A percentile compares a stretch with the other conserved stretches of the same genome.
Evolutionary conservation across 2,888 invertebrate genomes (phyloP).

Genomic region (Pristionchus exspectatus): DNA sequence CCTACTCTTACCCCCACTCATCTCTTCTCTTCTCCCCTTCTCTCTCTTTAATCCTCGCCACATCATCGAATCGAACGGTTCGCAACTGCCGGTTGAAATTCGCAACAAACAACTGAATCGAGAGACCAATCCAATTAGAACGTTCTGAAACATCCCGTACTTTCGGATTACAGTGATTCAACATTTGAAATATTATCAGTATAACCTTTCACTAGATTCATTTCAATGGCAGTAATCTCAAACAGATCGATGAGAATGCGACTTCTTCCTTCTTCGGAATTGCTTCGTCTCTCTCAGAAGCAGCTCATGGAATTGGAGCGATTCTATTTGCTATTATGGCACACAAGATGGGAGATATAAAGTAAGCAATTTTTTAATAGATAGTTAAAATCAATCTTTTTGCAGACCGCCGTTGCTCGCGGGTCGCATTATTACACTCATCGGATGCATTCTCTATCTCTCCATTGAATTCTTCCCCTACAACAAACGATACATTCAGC

Average conservation of each 20-base stretch:
- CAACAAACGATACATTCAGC: conserved; percentile 15
- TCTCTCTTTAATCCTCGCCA: neutral
- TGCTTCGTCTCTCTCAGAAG: conserved; percentile 63
- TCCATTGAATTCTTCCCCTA: conserved; percentile 45
- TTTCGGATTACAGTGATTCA: too few species aligned
- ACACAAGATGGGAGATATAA: conserved; percentile 63
- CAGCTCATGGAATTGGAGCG: conserved; percentile 64
- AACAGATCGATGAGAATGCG: conserved; percentile 65
- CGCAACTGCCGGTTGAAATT: neutral
- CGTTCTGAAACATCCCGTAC: neutral
- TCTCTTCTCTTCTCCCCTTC: neutral
- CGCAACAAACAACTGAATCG: conserved; percentile 3
- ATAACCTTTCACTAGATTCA: too few species aligned
- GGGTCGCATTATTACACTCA: conserved; percentile 41
- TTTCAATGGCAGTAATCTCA: too few species aligned
- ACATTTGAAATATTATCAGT: too few species aligned
- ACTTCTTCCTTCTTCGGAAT: conserved; percentile 68
- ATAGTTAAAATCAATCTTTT: neutral
- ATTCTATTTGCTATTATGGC: conserved; percentile 66
- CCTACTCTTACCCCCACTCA: neutral
- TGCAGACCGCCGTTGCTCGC: neutral
- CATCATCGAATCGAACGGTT: neutral
- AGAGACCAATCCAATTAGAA: neutral
- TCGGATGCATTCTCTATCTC: conserved; percentile 50
- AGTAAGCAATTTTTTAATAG: conserved; percentile 45